Evolutionary conservation across 2,888 invertebrate genomes (phyloP), one percentile per base, ranked within the genome.

Genomic region (Tetanocera ferruginea): DNA sequence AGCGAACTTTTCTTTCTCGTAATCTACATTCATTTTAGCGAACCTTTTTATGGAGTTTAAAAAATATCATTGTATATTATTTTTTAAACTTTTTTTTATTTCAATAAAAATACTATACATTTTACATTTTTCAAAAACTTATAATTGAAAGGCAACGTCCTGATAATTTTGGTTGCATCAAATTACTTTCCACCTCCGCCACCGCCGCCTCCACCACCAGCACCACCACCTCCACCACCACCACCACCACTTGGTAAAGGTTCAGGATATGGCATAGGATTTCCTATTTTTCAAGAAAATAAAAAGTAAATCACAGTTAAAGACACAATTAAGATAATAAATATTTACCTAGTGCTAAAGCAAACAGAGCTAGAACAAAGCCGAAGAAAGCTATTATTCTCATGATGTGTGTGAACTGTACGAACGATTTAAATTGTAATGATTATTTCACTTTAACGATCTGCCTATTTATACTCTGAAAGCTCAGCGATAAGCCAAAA

Each of bases 251-350:
- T 60, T 11, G 55, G 60, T 19, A 73, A 17, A 34, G 73, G 73
- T 37, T 55, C 60, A 60, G 73, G 60, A 73, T 60, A 60, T n/a
- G 73, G 55, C 28, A 49, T 43, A 70, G 70, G 70, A 70, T 70
- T 51, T 49, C 23, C 49, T 17, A 14, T 43, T 11, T 37, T 49
- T 60, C n/a, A 17, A 34, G 60, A 60, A 28, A 23, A 37, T 19
- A 14, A 3, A n/a, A 31, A 28, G 25, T 6, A 2, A 17, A 25
- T 52, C 28, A 52, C 19, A 34, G 28, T n/a, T 17, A 14, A 5
- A 14, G 14, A 25, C 3, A 14, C 2, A 14, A 23, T 31, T 71
- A 6, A 6, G 17, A 55, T 17, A 23, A 2, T 23, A 28, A 23
- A 2, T 23, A 67, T 9, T n/a, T 73, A 73, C 73, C 60, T 37